Conservation (phyloP, 2,888 invertebrate species). For the Drosophila maculinotata region DNA sequence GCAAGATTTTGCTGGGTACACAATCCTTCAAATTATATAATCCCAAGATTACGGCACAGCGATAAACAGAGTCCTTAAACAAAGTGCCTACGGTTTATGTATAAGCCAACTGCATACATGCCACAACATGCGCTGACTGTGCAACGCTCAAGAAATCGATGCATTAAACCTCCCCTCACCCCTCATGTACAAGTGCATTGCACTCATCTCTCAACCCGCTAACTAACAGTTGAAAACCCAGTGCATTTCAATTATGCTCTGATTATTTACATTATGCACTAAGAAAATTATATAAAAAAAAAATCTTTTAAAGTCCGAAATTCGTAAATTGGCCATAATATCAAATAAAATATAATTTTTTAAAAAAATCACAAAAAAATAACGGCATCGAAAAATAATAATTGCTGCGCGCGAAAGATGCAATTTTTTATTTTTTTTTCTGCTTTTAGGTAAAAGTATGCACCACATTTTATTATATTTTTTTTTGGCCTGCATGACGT, state of each 20-base stretch:
- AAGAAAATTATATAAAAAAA: not conserved
- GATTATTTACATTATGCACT: slow-evolving; percentile 2
- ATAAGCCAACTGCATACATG: slow-evolving; percentile 24
- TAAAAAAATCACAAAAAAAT: too few relatives aligned
- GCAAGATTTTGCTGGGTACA: slow-evolving; percentile 4
- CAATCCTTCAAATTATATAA: slow-evolving; percentile 56
- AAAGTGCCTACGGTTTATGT: slow-evolving; percentile 32
- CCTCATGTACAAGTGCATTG: slow-evolving; percentile 9
- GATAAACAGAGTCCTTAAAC: slow-evolving; percentile 39
- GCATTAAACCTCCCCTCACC: slow-evolving; percentile 37
- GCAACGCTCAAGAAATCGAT: slow-evolving; percentile 54
- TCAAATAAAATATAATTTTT: too few relatives aligned
- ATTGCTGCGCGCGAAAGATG: too few relatives aligned
- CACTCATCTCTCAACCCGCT: slow-evolving; percentile 11
- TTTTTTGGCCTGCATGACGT: too few relatives aligned
- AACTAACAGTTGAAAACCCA: slow-evolving; percentile 1
- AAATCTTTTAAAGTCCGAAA: too few relatives aligned
- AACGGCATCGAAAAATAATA: too few relatives aligned
- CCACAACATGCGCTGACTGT: slow-evolving; percentile 33
- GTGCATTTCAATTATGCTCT: slow-evolving; percentile 9
- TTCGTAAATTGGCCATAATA: too few relatives aligned
- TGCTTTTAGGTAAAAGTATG: too few relatives aligned
- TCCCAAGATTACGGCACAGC: slow-evolving; percentile 45
- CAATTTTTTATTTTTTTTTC: too few relatives aligned
- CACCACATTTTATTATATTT: too few relatives aligned